Evolutionary conservation across 2,113 vertebrate species (phyloP).

Genomic region (Gorsachius goisagi): DNA sequence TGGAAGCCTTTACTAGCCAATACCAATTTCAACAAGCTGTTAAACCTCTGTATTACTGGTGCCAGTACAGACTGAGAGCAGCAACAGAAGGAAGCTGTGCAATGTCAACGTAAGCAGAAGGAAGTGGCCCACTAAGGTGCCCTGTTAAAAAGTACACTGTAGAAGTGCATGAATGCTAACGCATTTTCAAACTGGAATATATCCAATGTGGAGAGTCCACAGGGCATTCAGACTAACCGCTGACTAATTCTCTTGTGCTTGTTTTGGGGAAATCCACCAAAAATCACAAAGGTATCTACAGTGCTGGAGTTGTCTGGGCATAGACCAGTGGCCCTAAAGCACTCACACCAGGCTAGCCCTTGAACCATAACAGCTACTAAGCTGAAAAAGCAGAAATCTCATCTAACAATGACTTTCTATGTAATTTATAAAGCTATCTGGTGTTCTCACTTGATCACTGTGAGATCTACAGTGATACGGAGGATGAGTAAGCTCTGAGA

Average conservation of each 20-base stretch:
- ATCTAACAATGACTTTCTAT: neutral
- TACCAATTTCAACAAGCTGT: neutral
- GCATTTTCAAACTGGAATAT: neutral
- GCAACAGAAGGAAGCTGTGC: neutral
- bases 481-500: neutral
- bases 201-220: neutral
- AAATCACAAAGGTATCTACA: neutral
- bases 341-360: neutral
- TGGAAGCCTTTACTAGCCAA: neutral
- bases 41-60: neutral
- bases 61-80: neutral
- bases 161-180: neutral
- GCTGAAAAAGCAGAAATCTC: neutral
- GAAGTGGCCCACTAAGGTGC: neutral
- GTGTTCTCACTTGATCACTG: neutral
- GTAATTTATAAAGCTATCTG: neutral
- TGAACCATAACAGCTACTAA: neutral
- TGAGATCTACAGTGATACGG: neutral
- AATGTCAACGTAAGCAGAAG: neutral
- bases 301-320: neutral
- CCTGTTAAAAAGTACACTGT: neutral
- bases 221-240: neutral
- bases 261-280: neutral
- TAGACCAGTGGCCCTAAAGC: neutral
- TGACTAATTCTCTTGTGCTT: neutral